Percentiles rank a stretch among this genome's conserved stretches.
These are phyloP conservation scores for Mimas tiliae DNA, from an alignment of 2,888 invertebrate genomes.

Conservation along the genomic window DNA sequence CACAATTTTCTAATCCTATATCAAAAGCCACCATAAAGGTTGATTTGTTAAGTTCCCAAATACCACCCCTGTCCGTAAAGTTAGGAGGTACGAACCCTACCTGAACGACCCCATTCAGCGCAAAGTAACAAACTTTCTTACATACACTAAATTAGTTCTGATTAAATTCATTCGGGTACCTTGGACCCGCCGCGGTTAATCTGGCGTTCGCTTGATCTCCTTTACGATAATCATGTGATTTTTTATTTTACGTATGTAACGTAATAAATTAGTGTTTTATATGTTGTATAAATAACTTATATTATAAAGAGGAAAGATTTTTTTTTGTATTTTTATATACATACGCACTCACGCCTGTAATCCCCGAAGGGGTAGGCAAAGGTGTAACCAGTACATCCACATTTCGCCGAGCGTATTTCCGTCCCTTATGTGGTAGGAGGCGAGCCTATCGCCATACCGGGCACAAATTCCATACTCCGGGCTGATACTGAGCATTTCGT, in stretches of 20 bases:
- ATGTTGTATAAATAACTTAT: no score
- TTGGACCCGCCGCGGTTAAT: conserved; percentile 6
- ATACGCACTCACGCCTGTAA: no score
- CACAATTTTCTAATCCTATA: neutral
- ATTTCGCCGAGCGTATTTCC: no score
- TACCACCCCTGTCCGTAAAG: conserved; percentile 18
- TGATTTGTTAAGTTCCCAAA: conserved; percentile 20
- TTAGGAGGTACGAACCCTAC: conserved; percentile 16
- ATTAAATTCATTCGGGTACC: conserved; percentile 37
- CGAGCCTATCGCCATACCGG: no score
- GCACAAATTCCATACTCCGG: no score
- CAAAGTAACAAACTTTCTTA: conserved; percentile 39
- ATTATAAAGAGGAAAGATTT: no score
- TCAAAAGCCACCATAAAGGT: conserved; percentile 5
- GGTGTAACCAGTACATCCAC: no score
- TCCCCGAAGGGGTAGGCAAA: no score
- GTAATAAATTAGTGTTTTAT: neutral
- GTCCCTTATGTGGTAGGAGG: no score
- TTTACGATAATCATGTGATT: conserved; percentile 16
- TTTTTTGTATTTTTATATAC: no score
- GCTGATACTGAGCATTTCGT: no score
- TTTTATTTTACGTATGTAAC: conserved; percentile 10
- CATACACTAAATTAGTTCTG: conserved; percentile 41
- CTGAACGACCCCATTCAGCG: conserved; percentile 33
- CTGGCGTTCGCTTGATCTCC: conserved; percentile 10